phyloP scores from a whole-genome alignment of 2,888 invertebrate genomes.

The Temnothorax rugatulus region DNA sequence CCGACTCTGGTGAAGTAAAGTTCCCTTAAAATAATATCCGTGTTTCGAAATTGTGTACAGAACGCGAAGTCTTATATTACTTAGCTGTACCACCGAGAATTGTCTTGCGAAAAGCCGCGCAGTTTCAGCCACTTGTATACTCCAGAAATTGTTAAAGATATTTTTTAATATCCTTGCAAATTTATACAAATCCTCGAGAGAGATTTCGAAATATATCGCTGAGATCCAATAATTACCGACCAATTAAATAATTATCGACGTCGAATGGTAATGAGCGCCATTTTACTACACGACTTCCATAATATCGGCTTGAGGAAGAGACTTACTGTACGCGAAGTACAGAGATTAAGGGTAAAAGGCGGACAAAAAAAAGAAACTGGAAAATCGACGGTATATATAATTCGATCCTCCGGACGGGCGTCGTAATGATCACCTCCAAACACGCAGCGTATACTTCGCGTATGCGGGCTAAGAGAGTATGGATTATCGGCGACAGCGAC shows the following conservation, averaged over 20 bases:
- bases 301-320: background rate
- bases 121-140: background rate
- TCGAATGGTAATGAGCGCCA: background rate
- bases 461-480: background rate
- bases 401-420: background rate
- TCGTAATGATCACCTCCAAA: constrained; percentile 27
- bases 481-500: constrained; percentile 35
- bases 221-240: too few relatives aligned
- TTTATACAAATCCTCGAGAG: background rate
- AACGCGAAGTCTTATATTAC: constrained; percentile 4
- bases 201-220: background rate
- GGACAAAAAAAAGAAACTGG: background rate
- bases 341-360: background rate
- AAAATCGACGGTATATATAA: constrained; percentile 20
- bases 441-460: constrained; percentile 1
- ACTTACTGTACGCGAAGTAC: background rate
- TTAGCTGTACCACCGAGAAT: background rate
- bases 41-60: background rate
- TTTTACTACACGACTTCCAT: background rate
- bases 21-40: background rate
- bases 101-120: background rate
- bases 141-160: background rate
- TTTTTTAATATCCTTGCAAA: background rate
- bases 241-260: too few relatives aligned
- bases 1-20: background rate